Evolutionary conservation across 2,888 invertebrate species (phyloP).

Genomic region (Leucoptera coffeella): DNA sequence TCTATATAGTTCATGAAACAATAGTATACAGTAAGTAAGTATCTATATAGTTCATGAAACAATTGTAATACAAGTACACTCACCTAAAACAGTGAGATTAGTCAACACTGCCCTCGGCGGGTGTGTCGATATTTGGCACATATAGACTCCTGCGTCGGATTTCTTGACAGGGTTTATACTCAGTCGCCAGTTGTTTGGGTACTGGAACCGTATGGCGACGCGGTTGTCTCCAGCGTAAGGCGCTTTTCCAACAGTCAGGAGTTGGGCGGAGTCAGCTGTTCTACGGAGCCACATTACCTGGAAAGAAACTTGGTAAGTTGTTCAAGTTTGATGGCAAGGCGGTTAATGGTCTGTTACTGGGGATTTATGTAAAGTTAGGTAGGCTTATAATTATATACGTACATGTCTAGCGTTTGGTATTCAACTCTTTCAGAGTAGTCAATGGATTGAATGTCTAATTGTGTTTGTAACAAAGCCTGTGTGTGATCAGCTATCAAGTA

Average conservation of each 20-base stretch:
- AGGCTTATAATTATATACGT: too few species aligned
- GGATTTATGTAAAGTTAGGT: too few species aligned
- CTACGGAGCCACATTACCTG: conserved; percentile 66
- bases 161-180: conserved; percentile 65
- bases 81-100: conserved; percentile 70
- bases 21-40: conserved; percentile 2
- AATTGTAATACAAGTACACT: conserved; percentile 23
- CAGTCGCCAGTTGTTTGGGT: conserved; percentile 66
- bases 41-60: background rate
- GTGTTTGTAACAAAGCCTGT: too few species aligned
- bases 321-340: too few species aligned
- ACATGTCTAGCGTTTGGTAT: too few species aligned
- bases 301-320: background rate
- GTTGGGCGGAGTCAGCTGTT: conserved; percentile 56
- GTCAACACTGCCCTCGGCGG: conserved; percentile 71
- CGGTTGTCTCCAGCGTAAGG: conserved; percentile 60
- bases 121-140: conserved; percentile 78
- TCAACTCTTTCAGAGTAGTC: too few species aligned
- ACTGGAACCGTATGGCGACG: conserved; percentile 60
- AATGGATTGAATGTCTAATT: too few species aligned
- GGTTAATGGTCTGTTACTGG: too few species aligned
- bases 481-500: too few species aligned
- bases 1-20: too few species aligned
- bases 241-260: conserved; percentile 59
- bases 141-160: conserved; percentile 67